phyloP scores from a whole-genome alignment of 2,797 vertebrate species.

The Champsocephalus esox region DNA sequence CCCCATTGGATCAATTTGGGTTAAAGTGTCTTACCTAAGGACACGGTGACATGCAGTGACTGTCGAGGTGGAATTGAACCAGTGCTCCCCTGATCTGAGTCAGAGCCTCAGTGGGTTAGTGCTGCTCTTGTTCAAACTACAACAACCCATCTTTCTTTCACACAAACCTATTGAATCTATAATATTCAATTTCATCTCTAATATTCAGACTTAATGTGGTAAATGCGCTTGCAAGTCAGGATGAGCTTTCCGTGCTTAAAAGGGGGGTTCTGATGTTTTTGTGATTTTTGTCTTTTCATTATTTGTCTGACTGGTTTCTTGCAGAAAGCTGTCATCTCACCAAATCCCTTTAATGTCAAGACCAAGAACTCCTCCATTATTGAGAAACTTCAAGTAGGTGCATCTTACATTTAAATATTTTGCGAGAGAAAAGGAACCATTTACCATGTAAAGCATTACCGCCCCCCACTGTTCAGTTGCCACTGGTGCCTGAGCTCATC shows the following conservation, averaged over 20 bases:
- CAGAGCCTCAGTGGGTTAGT: too few relatives aligned
- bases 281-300: neutral
- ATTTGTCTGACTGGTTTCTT: constrained; percentile 4
- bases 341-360: constrained; percentile 75
- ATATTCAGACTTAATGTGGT: neutral
- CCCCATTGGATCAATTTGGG: too few relatives aligned
- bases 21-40: too few relatives aligned
- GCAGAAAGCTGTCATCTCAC: constrained; percentile 68
- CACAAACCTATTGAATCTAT: neutral
- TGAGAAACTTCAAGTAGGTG: constrained; percentile 83
- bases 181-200: neutral
- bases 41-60: too few relatives aligned
- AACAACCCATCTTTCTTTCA: neutral
- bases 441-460: constrained; percentile 40
- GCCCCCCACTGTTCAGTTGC: constrained; percentile 69
- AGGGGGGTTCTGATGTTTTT: neutral
- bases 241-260: neutral
- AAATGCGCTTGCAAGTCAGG: neutral
- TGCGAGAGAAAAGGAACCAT: neutral
- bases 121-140: neutral
- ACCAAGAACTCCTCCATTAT: constrained; percentile 79
- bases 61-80: too few relatives aligned
- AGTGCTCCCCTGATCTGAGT: too few relatives aligned
- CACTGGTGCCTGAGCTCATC: constrained; percentile 19
- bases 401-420: neutral